Base-by-base conservation (phyloP, 2,888 invertebrate species). In the Thecophora atra region DNA sequence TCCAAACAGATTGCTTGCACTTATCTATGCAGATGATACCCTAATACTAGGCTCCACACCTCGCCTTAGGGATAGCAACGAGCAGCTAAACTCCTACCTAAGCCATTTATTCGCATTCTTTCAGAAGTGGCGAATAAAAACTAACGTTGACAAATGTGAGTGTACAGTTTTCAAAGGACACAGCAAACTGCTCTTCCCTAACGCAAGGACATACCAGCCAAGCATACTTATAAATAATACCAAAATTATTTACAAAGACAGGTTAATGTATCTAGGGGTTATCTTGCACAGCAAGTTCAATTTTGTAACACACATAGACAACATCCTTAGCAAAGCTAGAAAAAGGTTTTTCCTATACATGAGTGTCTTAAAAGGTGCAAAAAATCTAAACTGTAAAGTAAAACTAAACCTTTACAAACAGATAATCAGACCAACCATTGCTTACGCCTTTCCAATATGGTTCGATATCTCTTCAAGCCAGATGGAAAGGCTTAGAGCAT, bases 21-120 rank as follows among this genome's bases (percentile, higher is more conserved):
- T 64, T 1, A 64, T 64, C 2, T 64, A 64, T 47, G 64, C 64
- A 24, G 47, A 64, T 42, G 64, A 64, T 15, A 64, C 47, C 5
- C 64, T 64, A 3, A 8, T 64, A 64, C 24, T 64, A 3, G n/a
- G 42, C 3, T n/a, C 42, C n/a, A 11, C n/a, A 3, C 26, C 60
- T n/a, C 28, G 17, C 3, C 3, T 60, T 3, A 60, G 28, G 28
- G 3, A 15, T 28, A 28, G 17, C 8, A 63, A 63, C 21, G 1
- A 11, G 3, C 2, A 26, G 2, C 3, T 63, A 17, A 63, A 63
- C 21, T 7, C n/a, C 2, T 5, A 63, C n/a, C 21, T 63, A 6
- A 5, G 30, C 8, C 2, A 30, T 2, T 21, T 63, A 3, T 6
- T 6, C 21, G 19, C 2, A 19, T 63, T 21, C 21, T 42, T 63